phyloP scores from a whole-genome alignment of 1,140 invertebrate species.

The Mercenaria mercenaria region DNA sequence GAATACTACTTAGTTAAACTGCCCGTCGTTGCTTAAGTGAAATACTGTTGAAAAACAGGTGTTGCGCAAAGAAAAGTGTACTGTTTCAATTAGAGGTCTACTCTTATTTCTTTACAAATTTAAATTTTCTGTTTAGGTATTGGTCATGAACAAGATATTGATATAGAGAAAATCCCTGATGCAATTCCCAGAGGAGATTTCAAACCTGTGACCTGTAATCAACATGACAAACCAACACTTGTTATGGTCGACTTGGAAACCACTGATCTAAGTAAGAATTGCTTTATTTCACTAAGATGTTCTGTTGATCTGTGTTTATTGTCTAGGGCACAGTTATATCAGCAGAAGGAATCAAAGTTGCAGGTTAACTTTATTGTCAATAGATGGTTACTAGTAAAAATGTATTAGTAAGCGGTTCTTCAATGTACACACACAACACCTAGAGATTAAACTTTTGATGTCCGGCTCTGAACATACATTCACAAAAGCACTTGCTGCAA shows the following conservation, averaged over 20 bases:
- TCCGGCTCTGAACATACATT: too few species aligned
- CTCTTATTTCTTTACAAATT: too few species aligned
- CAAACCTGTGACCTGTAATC: background rate
- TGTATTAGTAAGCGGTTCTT: background rate
- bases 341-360: background rate
- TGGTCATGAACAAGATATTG: background rate
- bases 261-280: constrained; percentile 40
- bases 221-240: background rate
- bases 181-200: background rate
- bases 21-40: too few species aligned
- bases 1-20: too few species aligned
- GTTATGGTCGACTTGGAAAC: constrained; percentile 51
- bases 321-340: background rate
- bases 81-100: too few species aligned
- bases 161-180: background rate
- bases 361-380: background rate
- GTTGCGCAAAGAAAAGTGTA: too few species aligned
- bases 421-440: background rate
- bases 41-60: too few species aligned
- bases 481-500: too few species aligned
- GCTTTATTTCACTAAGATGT: background rate
- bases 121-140: too few species aligned
- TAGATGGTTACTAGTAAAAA: background rate
- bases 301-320: background rate
- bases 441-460: background rate